phyloP scores from a whole-genome alignment of 2,888 invertebrate species.

The Drymonia ruficornis region DNA sequence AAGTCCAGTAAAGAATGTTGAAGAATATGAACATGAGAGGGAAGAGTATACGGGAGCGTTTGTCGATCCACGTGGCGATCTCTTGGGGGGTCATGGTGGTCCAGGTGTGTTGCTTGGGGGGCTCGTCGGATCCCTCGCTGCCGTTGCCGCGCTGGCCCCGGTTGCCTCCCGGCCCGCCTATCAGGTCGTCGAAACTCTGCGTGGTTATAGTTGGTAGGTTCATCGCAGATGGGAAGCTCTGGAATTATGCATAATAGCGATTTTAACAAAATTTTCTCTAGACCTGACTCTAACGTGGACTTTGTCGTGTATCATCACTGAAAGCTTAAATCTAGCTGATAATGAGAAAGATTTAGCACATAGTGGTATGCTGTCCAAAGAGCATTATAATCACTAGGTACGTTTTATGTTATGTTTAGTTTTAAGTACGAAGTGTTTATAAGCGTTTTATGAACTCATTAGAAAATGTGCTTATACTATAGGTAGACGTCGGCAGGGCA shows the following conservation, averaged over 20 bases:
- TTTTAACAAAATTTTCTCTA: no score
- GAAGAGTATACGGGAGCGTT: constrained; percentile 90
- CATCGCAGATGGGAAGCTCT: constrained; percentile 87
- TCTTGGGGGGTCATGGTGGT: constrained; percentile 95
- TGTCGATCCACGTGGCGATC: constrained; percentile 95
- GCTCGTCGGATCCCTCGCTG: constrained; percentile 70
- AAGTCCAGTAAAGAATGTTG: constrained; percentile 92
- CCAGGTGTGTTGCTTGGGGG: constrained; percentile 82
- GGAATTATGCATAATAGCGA: constrained; percentile 40
- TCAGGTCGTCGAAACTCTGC: constrained; percentile 87
- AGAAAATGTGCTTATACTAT: no score
- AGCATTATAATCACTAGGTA: no score
- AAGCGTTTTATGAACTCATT: no score
- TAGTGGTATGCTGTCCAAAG: no score
- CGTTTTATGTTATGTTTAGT: no score
- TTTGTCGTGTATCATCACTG: no score
- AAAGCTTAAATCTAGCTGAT: no score
- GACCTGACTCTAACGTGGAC: no score
- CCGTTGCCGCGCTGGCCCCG: constrained; percentile 53
- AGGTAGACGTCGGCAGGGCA: no score
- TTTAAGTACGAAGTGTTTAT: no score
- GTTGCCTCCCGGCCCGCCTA: constrained; percentile 51
- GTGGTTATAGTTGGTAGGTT: constrained; percentile 89
- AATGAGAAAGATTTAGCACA: no score
- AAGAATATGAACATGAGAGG: constrained; percentile 91